A percentile compares a stretch with the other conserved stretches of the same genome.
Conservation (phyloP, 2,113 vertebrate species). For the Silurus meridionalis region DNA sequence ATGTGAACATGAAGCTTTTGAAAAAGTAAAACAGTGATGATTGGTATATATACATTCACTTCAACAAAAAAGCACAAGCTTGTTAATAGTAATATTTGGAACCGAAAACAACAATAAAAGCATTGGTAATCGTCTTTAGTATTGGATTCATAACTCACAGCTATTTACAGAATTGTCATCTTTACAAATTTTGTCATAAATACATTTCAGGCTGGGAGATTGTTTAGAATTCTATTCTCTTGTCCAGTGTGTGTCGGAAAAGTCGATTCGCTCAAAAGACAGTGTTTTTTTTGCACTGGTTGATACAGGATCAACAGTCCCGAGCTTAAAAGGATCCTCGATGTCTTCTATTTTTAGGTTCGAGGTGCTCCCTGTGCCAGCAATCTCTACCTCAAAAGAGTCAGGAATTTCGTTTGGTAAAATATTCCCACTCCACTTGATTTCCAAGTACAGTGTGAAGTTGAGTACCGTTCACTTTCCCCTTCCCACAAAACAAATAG, state of each 20-base stretch:
- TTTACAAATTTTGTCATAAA: slow-evolving; percentile 80
- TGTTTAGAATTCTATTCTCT: slow-evolving; percentile 59
- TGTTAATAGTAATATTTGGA: slow-evolving; percentile 81
- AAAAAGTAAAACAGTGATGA: slow-evolving; percentile 20
- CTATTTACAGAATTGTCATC: slow-evolving; percentile 81
- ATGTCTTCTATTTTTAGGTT: slow-evolving; percentile 60
- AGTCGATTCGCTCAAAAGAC: slow-evolving; percentile 38
- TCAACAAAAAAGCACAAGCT: slow-evolving; percentile 80
- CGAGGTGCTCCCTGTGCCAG: slow-evolving; percentile 57
- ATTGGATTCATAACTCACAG: slow-evolving; percentile 70
- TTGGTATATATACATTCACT: slow-evolving; percentile 83
- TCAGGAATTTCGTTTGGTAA: slow-evolving; percentile 60
- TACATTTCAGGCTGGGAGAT: slow-evolving; percentile 89
- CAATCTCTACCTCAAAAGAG: slow-evolving; percentile 36
- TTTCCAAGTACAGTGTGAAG: slow-evolving; percentile 70
- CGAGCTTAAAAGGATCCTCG: slow-evolving; percentile 64
- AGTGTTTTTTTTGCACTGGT: slow-evolving; percentile 60
- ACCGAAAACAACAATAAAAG: slow-evolving; percentile 81
- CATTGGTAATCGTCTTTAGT: slow-evolving; percentile 66
- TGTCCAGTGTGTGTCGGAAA: slow-evolving; percentile 53
- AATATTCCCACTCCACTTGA: slow-evolving; percentile 59
- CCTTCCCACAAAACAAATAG: slow-evolving; percentile 56
- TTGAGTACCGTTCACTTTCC: slow-evolving; percentile 74
- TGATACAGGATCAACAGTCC: slow-evolving; percentile 72
- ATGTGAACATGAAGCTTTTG: slow-evolving; percentile 35